Evolutionary conservation across 92 coral and sea anemone species (phyloP), one percentile per base, ranked within the genome.

Genomic region (Epizoanthus illoricatus): DNA sequence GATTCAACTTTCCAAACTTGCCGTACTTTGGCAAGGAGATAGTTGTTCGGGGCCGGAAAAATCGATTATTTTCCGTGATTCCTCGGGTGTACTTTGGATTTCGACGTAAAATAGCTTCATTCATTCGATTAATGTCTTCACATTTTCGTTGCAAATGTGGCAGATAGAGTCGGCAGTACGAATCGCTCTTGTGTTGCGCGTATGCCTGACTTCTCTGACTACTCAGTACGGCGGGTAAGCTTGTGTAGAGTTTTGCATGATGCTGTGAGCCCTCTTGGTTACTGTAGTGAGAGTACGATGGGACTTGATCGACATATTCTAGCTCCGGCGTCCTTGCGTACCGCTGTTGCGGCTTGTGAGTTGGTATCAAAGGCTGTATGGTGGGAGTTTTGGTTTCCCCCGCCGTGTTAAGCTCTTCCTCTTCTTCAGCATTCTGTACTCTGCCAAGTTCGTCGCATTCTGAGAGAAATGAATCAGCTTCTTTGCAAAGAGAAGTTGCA

Each of bases 401-500:
- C 4, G 55, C 40, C 13, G 63, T 56, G 75, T 73, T 60, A 2
- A 47, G 69, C 39, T 36, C 54, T n/a, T 42, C 13, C 18, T 57
- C 68, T 54, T 70, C 70, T 16, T 74, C 79, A 5, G 70, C 7
- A 16, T 52, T 59, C 17, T 81, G 65, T 4, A 15, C 62, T 47
- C 55, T 41, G 24, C 21, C 39, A 21, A 9, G 47, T 6, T 74
- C 76, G 20, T 87, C 84, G 15, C 75, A 67, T 33, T 90, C 68
- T 17, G 84, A 49, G 78, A 90, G 84, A 28, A 90, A 75, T 45
- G 55, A 74, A 0, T 81, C 91, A 10, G 89, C 94, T 60, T 90
- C 91, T 75, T 85, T 78, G 66, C 87, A 88, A 42, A 85, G 76
- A 59, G 84, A 87, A 0, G 80, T 64, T 7, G 93, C 82, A 40